These are phyloP conservation scores for Mamestra configurata DNA, from an alignment of 1,140 invertebrate species.

Conservation along the genomic window DNA sequence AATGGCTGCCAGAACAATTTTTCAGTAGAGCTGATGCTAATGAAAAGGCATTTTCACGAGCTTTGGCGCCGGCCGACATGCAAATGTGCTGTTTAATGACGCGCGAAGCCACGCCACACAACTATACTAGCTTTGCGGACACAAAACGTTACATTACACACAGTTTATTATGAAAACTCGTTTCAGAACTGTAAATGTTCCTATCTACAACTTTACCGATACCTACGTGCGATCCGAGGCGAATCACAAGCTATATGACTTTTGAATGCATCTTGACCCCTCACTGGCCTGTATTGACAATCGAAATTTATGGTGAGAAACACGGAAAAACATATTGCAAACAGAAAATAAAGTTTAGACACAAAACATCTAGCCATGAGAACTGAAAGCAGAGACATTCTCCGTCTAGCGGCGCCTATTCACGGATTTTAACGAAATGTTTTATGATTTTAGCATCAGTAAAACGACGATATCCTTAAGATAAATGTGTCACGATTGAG, in stretches of 20 bases:
- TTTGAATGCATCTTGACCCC: slow-evolving; percentile 8
- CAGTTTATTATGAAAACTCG: slow-evolving; percentile 54
- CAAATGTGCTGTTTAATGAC: slow-evolving; percentile 80
- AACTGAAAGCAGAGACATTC: neutral
- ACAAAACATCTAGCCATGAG: slow-evolving; percentile 1
- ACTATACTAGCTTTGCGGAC: slow-evolving; percentile 56
- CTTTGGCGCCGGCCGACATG: slow-evolving; percentile 79
- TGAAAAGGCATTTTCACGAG: slow-evolving; percentile 86
- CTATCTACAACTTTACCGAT: slow-evolving; percentile 1
- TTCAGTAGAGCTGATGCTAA: slow-evolving; percentile 83
- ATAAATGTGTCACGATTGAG: slow-evolving; percentile 66
- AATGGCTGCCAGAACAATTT: slow-evolving; percentile 77
- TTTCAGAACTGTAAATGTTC: slow-evolving; percentile 24
- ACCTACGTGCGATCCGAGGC: neutral
- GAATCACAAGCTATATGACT: slow-evolving; percentile 3
- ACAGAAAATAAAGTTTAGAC: slow-evolving; percentile 15
- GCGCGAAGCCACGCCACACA: slow-evolving; percentile 74
- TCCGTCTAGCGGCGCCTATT: neutral
- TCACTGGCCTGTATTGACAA: slow-evolving; percentile 23
- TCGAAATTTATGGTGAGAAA: slow-evolving; percentile 35
- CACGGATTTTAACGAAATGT: slow-evolving; percentile 23
- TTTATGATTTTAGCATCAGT: slow-evolving; percentile 22
- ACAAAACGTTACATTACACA: slow-evolving; percentile 49
- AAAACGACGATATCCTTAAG: slow-evolving; percentile 9
- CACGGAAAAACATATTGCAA: slow-evolving; percentile 27